Conservation (phyloP, 2,113 vertebrate species). For the Ibidorhyncha struthersii region DNA sequence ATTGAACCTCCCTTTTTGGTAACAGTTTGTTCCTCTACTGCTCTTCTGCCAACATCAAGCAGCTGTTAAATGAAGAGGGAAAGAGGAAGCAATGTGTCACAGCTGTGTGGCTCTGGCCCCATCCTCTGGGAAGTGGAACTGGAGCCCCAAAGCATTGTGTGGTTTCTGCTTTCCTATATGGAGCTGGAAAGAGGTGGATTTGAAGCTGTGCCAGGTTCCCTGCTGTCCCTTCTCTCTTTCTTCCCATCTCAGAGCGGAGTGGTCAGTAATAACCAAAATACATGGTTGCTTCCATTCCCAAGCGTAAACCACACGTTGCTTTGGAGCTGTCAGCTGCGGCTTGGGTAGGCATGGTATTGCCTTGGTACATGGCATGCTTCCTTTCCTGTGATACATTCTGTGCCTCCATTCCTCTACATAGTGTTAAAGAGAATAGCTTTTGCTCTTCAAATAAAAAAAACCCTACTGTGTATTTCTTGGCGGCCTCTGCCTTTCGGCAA, state of each 20-base stretch:
- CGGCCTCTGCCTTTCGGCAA: background rate
- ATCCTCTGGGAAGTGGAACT: background rate
- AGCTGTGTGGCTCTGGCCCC: background rate
- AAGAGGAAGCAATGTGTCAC: background rate
- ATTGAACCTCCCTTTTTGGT: background rate
- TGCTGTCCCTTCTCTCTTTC: background rate
- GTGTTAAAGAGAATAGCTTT: background rate
- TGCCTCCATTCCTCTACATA: background rate
- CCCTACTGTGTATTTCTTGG: background rate
- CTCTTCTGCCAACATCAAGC: background rate
- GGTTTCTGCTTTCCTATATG: background rate
- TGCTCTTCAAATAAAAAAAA: background rate
- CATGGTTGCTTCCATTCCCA: fast-evolving
- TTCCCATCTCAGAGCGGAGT: background rate
- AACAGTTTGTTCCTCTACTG: background rate
- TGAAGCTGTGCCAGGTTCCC: background rate
- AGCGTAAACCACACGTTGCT: background rate
- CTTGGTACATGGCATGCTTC: background rate
- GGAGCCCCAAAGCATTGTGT: background rate
- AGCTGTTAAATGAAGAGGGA: background rate
- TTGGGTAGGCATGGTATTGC: background rate
- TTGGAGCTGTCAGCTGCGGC: background rate
- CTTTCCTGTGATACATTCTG: background rate
- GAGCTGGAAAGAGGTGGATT: background rate
- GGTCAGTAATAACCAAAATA: background rate